phyloP scores from a whole-genome alignment of 2,797 vertebrate species.

The Acanthurus leucopareius region DNA sequence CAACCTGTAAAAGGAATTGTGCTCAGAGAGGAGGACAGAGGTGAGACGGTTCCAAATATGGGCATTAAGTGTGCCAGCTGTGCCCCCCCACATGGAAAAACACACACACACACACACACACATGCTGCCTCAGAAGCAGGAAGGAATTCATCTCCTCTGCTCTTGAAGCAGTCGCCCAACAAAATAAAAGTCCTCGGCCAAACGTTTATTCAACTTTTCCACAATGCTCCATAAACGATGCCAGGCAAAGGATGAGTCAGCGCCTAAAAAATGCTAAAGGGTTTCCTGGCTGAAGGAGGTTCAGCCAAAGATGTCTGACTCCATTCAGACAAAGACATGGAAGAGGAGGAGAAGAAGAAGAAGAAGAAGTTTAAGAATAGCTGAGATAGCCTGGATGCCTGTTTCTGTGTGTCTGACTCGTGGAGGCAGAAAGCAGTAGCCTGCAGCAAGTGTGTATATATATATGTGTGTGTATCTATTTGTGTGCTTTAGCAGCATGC shows the following conservation, averaged over 20 bases:
- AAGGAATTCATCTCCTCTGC: slow-evolving; percentile 59
- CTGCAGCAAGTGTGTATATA: slow-evolving; percentile 55
- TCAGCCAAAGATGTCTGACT: slow-evolving; percentile 43
- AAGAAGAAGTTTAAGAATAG: slow-evolving; percentile 50
- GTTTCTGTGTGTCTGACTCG: slow-evolving; percentile 58
- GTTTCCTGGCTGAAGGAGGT: slow-evolving; percentile 38
- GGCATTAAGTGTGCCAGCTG: slow-evolving; percentile 71
- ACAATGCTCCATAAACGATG: slow-evolving; percentile 40
- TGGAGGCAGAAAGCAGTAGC: slow-evolving; percentile 70
- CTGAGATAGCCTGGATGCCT: slow-evolving; percentile 37
- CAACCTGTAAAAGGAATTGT: slow-evolving; percentile 87
- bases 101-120: slow-evolving; percentile 15
- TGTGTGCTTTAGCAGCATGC: slow-evolving; percentile 61
- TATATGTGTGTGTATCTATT: slow-evolving; percentile 23
- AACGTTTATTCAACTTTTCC: slow-evolving; percentile 56
- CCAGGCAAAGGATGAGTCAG: slow-evolving; percentile 70
- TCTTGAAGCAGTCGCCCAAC: slow-evolving; percentile 57
- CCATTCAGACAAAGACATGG: slow-evolving; percentile 42
- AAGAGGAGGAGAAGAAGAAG: slow-evolving; percentile 11
- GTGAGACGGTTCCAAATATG: slow-evolving; percentile 84
- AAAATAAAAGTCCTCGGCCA: slow-evolving; percentile 40
- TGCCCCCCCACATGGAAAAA: slow-evolving; percentile 12
- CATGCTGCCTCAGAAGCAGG: slow-evolving; percentile 52
- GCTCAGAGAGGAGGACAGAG: slow-evolving; percentile 69
- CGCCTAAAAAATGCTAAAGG: slow-evolving; percentile 55